Base-by-base conservation (phyloP, 2,888 invertebrate species). In the Carcina quercana region DNA sequence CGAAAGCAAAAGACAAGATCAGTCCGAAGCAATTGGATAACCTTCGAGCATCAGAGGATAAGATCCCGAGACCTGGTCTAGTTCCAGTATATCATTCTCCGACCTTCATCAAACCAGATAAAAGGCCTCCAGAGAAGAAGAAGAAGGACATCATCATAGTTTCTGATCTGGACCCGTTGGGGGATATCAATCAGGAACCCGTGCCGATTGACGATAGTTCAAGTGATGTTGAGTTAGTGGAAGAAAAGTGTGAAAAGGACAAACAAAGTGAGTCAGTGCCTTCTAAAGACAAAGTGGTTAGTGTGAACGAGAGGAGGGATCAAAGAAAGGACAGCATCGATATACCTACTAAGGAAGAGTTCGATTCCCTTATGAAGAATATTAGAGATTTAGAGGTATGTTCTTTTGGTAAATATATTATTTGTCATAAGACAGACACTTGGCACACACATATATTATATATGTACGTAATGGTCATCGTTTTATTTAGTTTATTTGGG, bases 141-240 rank as follows among this genome's bases (percentile, higher is more conserved):
- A 79, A 80, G 41, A 80, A 80, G 22, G 80, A 80, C 4, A 45
- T 79, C 0, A 50, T 79, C 1, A 75, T 83, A 14, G 50, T 82
- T 1, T 79, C 80, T 0, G 83, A 82, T 17, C 35, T 79, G 4
- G 82, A 82, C 39, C 82, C 83, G 0, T 45, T 82, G 38, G 53
- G 53, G 0, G 76, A 76, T 29, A 48, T 58, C 7, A 50, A 56
- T 0, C 52, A 44, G 2, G 82, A 82, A 34, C 65, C 78, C 0
- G 44, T 76, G 1, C 65, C 73, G 0, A 47, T 82, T 0, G 84
- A 85, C 25, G 85, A 85, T 34, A 84, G 84, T 41, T 82, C 82
- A 41, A 84, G 84, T 67, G 85, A 84, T 21, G 78, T 85, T 1
- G 84, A 84, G 58, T 50, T 84, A 27, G 60, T 84, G 2, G 82